Evolutionary conservation across 2,113 vertebrate genomes (phyloP), one percentile per base, ranked within the genome.

Genomic region (Seriola rivoliana): DNA sequence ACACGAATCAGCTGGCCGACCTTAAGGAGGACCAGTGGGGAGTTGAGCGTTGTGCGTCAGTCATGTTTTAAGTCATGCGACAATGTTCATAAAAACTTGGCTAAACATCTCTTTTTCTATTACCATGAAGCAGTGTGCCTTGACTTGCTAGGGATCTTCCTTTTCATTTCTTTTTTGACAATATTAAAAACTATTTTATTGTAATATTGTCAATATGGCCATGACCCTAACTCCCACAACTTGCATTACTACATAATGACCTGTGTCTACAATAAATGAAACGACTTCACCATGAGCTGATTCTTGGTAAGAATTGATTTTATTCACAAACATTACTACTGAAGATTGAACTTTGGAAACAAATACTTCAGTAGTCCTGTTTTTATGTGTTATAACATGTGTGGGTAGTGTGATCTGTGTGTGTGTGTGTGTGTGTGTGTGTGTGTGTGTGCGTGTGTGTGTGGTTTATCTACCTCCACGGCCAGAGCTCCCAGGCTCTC

Each of bases 401-500:
- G 64, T 58, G 48, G 71, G 52, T 23, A 25, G 66, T 12, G 16
- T 48, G 65, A 16, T 32, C 4, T 36, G 34, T 36, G 34, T 34
- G 34, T 34, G 4, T 36, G 34, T 55, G 44, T 62, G 42, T 67
- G 8, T 55, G 25, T 66, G 8, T 36, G 34, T 19, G 58, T 64
- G 29, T 25, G 25, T 25, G 25, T 25, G 25, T 25, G 29, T 50
- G 21, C 42, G 52, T 11, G n/a, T 16, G 65, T 54, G 55, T 65
- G 70, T 54, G 21, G 62, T 73, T 40, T 21, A 57, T 92, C 82
- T 95, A 98, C 97, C 96, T 98, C 97, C 77, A 95, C 92, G 32
- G 96, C 86, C 76, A 98, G 91, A 0, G 93, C 93, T 50, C 95
- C 95, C 57, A 97, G 2, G 86, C 95, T 98, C 71, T 93, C 93